phyloP scores from a whole-genome alignment of 2,797 vertebrate genomes.

The Nyctibius grandis region DNA sequence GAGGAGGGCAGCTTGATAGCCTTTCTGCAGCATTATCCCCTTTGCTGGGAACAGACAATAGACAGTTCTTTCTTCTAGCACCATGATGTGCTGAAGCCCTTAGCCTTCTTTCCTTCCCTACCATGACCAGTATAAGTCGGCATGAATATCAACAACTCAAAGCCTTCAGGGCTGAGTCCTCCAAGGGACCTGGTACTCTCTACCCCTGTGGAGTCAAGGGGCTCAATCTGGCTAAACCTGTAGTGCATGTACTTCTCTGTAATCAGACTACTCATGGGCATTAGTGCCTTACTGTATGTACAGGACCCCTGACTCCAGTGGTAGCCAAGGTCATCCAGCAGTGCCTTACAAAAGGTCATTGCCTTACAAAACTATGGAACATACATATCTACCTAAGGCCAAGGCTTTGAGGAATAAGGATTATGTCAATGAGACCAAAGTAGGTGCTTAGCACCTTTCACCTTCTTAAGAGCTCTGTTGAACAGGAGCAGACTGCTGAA shows the following conservation, averaged over 20 bases:
- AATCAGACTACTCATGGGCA: neutral
- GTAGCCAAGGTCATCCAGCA: neutral
- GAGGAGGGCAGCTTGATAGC: neutral
- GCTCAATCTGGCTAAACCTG: rapidly evolving
- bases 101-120: neutral
- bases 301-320: neutral
- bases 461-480: neutral
- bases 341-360: neutral
- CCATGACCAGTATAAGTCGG: neutral
- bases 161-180: neutral
- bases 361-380: neutral
- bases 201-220: neutral
- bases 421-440: neutral
- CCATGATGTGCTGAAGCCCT: neutral
- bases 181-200: neutral
- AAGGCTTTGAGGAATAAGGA: neutral
- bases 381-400: neutral
- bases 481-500: neutral
- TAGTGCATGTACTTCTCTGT: rapidly evolving
- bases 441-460: neutral
- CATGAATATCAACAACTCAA: neutral
- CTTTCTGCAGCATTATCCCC: neutral
- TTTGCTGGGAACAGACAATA: neutral
- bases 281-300: neutral
- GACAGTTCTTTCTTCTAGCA: neutral